Evolutionary conservation across 2,797 vertebrate species (phyloP).

Genomic region (Stomatorhinus walkeri): DNA sequence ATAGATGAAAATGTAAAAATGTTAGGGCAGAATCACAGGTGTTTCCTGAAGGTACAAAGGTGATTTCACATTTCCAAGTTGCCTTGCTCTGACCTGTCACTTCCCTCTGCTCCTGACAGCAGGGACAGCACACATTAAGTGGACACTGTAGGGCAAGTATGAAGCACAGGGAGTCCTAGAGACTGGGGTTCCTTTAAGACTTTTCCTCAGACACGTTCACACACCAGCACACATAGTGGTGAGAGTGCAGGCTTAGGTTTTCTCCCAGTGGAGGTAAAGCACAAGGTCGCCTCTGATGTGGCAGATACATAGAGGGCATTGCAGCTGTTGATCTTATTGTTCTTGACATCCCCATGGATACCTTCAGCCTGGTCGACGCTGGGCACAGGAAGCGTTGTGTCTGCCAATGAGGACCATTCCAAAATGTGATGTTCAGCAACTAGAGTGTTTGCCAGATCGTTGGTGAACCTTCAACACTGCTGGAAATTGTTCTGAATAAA

Average conservation of each 20-base stretch:
- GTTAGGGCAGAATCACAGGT: background rate
- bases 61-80: background rate
- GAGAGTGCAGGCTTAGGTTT: background rate
- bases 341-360: background rate
- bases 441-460: slow-evolving; percentile 34
- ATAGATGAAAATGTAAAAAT: background rate
- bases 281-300: slow-evolving; percentile 30
- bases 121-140: background rate
- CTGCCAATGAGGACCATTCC: background rate
- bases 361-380: background rate
- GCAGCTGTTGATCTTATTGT: slow-evolving; percentile 6
- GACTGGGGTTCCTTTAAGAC: background rate
- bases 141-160: background rate
- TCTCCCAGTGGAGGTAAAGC: slow-evolving; percentile 21
- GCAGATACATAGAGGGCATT: background rate
- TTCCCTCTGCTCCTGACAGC: background rate
- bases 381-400: background rate
- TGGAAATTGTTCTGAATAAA: slow-evolving; percentile 9
- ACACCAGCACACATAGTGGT: background rate
- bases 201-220: background rate
- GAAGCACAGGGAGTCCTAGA: background rate
- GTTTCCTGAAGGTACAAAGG: background rate
- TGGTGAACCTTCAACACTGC: slow-evolving; percentile 25
- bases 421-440: slow-evolving; percentile 19
- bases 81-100: background rate